Evolutionary conservation across 1,140 invertebrate genomes (phyloP).

Genomic region (Nasonia giraulti): DNA sequence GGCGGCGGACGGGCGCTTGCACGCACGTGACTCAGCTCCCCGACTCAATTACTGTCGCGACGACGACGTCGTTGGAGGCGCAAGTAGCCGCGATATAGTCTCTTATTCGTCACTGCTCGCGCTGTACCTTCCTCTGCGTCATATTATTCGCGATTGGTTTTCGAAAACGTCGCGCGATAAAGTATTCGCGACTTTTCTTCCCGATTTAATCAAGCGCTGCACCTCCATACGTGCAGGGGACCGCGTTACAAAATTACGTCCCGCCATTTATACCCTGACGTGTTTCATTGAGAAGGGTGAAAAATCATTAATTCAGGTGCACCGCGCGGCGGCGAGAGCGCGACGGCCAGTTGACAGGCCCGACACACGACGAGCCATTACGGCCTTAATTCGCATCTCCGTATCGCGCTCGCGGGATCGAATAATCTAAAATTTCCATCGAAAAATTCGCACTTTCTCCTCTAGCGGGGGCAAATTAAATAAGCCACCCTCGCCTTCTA

Average conservation of each 20-base stretch:
- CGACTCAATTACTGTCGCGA: constrained; percentile 24
- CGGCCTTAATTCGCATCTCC: neutral
- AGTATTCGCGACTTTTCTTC: too few relatives aligned
- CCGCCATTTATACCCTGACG: neutral
- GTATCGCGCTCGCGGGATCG: neutral
- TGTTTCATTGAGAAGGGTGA: neutral
- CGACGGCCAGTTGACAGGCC: neutral
- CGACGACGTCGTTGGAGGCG: neutral
- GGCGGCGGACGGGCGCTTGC: neutral
- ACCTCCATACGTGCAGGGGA: too few relatives aligned
- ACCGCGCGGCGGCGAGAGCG: too few relatives aligned
- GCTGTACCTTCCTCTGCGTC: constrained; percentile 23
- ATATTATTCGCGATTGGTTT: constrained; percentile 2
- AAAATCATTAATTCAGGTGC: neutral
- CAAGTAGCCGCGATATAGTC: neutral
- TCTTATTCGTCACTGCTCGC: constrained; percentile 23
- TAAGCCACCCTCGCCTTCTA: neutral
- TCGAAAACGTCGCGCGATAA: too few relatives aligned
- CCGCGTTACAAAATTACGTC: neutral
- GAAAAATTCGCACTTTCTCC: neutral
- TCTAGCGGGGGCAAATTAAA: neutral
- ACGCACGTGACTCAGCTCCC: constrained; percentile 16
- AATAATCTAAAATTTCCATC: constrained; percentile 1
- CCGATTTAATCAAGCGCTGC: neutral
- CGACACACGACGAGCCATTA: neutral